Evolutionary conservation across 53 echinoderm and acorn worm genomes (phyloP).

Genomic region (Apostichopus leukothele): DNA sequence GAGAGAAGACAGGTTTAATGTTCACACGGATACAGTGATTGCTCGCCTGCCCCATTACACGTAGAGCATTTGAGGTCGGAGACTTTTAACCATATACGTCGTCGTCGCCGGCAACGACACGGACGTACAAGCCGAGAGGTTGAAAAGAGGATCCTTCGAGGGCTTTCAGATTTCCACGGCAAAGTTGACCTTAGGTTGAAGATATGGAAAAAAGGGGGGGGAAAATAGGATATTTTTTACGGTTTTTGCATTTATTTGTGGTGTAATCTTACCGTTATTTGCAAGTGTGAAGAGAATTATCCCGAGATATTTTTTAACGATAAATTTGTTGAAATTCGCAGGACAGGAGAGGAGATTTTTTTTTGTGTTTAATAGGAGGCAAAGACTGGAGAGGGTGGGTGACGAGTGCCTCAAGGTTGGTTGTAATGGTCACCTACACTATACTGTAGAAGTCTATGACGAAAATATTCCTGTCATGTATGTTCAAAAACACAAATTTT

Average conservation of each 20-base stretch:
- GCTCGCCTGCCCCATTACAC: constrained; percentile 6
- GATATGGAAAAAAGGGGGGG: not conserved
- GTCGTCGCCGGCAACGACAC: too few species aligned
- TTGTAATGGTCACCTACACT: too few species aligned
- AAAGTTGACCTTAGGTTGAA: not conserved
- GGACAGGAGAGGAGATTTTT: too few species aligned
- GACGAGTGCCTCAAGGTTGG: too few species aligned
- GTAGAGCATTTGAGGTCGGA: not conserved
- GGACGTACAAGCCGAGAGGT: not conserved
- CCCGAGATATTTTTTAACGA: too few species aligned
- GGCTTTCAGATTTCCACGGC: not conserved
- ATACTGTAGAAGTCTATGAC: too few species aligned
- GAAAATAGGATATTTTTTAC: not conserved
- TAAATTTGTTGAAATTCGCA: too few species aligned
- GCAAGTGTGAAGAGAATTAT: too few species aligned
- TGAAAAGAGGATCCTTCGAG: not conserved
- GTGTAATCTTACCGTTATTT: not conserved
- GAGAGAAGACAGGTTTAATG: not conserved
- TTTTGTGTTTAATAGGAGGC: too few species aligned
- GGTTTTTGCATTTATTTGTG: not conserved
- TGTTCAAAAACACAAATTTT: too few species aligned
- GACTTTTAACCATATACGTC: not conserved
- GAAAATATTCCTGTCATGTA: too few species aligned
- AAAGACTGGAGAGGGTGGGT: too few species aligned
- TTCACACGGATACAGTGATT: constrained; percentile 1